These are phyloP conservation scores for Drosophila arawakana DNA, from an alignment of 1,140 invertebrate species.

Conservation along the genomic window DNA sequence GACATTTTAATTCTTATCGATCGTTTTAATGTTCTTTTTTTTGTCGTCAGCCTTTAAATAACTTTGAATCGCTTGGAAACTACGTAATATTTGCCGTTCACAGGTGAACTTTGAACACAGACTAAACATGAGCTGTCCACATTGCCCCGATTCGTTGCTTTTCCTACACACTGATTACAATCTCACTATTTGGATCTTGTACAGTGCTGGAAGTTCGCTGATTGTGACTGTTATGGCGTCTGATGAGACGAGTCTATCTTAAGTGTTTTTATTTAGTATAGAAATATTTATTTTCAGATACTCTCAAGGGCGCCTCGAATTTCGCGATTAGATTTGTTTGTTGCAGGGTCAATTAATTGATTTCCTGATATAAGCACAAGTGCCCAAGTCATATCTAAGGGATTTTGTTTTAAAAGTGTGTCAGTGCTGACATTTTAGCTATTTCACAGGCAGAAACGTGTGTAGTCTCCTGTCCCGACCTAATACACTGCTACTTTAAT, in stretches of 20 bases:
- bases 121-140: constrained; percentile 41
- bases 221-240: constrained; percentile 16
- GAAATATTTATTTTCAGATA: background rate
- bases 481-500: too few species aligned
- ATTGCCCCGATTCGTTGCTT: background rate
- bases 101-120: constrained; percentile 55
- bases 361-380: background rate
- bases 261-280: background rate
- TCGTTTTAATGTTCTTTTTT: constrained; percentile 57
- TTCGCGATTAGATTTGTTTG: background rate
- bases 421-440: too few species aligned
- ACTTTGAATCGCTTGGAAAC: constrained; percentile 70
- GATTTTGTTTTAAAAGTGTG: too few species aligned
- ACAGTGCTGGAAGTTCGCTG: constrained; percentile 11
- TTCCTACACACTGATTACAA: background rate
- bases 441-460: too few species aligned
- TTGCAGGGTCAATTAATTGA: background rate
- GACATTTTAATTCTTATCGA: constrained; percentile 61
- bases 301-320: constrained; percentile 10
- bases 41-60: constrained; percentile 64
- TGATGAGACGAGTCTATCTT: constrained; percentile 22
- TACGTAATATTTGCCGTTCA: constrained; percentile 61
- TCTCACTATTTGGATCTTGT: constrained; percentile 17
- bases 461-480: too few species aligned
- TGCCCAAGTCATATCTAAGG: background rate